Conservation (phyloP, 2,797 vertebrate species). For the Sus cebifrons region DNA sequence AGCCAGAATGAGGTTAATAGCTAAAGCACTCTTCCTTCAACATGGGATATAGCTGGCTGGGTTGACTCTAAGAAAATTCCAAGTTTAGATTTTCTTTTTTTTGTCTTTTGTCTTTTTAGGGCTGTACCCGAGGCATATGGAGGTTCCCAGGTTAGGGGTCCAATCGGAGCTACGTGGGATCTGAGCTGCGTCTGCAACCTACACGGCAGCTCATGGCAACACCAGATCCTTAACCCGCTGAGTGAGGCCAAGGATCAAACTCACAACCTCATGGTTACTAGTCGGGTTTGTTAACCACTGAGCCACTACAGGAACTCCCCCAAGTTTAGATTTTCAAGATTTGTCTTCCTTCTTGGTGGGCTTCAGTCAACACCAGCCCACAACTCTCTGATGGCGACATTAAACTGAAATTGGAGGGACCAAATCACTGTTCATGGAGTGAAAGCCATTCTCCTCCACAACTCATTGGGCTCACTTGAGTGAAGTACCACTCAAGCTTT, state of each 20-base stretch:
- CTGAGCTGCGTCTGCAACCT: too few relatives aligned
- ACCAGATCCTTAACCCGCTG: too few relatives aligned
- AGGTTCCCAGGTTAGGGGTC: too few relatives aligned
- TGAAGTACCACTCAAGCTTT: neutral
- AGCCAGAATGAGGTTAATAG: neutral
- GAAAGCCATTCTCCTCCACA: neutral
- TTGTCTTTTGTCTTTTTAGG: too few relatives aligned
- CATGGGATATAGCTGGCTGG: neutral
- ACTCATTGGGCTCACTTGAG: neutral
- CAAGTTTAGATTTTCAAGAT: slow-evolving; percentile 43
- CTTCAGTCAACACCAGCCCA: neutral
- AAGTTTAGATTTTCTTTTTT: slow-evolving; percentile 18
- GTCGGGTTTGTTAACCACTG: too few relatives aligned
- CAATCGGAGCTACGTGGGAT: too few relatives aligned
- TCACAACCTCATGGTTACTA: too few relatives aligned
- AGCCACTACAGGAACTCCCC: neutral
- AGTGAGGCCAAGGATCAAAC: too few relatives aligned
- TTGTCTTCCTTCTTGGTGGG: slow-evolving; percentile 15
- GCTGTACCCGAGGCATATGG: too few relatives aligned
- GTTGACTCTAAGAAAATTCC: neutral
- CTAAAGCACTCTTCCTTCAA: neutral
- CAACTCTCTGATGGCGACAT: neutral
- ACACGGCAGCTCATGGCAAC: too few relatives aligned
- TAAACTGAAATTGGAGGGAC: neutral
- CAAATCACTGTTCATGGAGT: neutral